Base-by-base conservation (phyloP, 2,888 invertebrate genomes). In the Machimus atricapillus region DNA sequence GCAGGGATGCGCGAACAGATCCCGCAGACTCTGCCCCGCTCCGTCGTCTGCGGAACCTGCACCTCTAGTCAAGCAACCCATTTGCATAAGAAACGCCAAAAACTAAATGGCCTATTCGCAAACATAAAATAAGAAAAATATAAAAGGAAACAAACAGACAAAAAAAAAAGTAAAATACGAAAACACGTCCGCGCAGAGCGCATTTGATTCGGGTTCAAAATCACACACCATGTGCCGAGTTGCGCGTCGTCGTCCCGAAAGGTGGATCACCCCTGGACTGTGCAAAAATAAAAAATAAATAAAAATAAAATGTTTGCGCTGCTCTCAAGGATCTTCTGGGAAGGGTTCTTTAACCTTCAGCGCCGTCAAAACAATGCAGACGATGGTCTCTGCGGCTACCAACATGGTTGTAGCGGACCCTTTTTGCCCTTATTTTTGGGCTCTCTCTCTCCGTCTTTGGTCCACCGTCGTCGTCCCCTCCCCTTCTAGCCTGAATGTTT, bases 291-390 rank as follows among this genome's bases (percentile, higher is more conserved):
- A n/a, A n/a, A n/a, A n/a, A n/a, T n/a, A n/a, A n/a, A n/a, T n/a
- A n/a, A n/a, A n/a, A n/a, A n/a, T n/a, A 43, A 66, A 74, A 83
- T 31, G 12, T 74, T 43, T 85, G 74, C 85, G 27, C 74, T 31
- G 74, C 81, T 88, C 85, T 89, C 89, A 89, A 89, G 89, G 89
- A 89, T 89, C 86, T 82, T 88, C 77, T 46, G 27, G 81, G 58
- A 86, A 87, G 86, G 87, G 89, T 89, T 89, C 89, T 89, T 89
- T 89, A 89, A 89, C 89, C 89, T 89, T 88, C 87, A 77, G 83
- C 88, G 88, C 89, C 89, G 89, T 89, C 89, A 89, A 89, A 89
- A 89, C 89, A 89, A 88, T 86, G 86, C 66, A 86, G 86, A 86
- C 86, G 85, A 73, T 85, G 85, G 74, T 43, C 78, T 86, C 58